Evolutionary conservation across 2,113 vertebrate genomes (phyloP), one percentile per base, ranked within the genome.

Genomic region (Podocnemis expansa): DNA sequence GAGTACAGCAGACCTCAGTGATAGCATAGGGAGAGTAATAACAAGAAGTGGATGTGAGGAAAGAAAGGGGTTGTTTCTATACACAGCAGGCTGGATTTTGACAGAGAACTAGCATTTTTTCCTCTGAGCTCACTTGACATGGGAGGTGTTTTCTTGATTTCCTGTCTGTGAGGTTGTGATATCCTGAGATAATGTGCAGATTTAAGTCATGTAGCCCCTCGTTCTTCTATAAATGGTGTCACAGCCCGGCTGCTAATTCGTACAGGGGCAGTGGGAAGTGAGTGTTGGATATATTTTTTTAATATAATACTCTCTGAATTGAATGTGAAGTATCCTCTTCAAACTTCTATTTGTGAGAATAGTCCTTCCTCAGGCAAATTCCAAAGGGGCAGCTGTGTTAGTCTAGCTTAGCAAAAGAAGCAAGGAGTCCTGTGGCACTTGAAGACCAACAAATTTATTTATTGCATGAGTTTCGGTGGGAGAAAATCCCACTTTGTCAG

Each of bases 61-160:
- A 47, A 9, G 21, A 25, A 43, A 14, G 38, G 31, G 80, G 21
- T 45, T 55, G 17, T 51, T 79, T 21, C 25, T 7, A 34, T 22
- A n/a, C n/a, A n/a, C n/a, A n/a, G n/a, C n/a, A 27, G 17, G 19
- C 6, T 13, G 49, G 27, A 49, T 4, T 3, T 1, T 1, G 2
- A 14, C 1, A 4, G 58, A 1, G 10, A n/a, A 2, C 49, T 10
- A 10, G 2, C 8, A 67, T 22, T 25, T 70, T 70, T 47, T 41
- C 4, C 14, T 80, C 63, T 52, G 2, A 7, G 0, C 38, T 4
- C n/a, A 67, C 3, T 9, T 63, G 80, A 22, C 38, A 81, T 29
- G 58, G 73, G 80, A 82, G 3, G 2, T 19, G 43, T 31, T 75
- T 41, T 45, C 41, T 45, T 76, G 73, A 76, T 76, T 43, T 60